These are phyloP conservation scores for Ophiodon elongatus DNA, from an alignment of 2,113 vertebrate species.

Conservation along the genomic window DNA sequence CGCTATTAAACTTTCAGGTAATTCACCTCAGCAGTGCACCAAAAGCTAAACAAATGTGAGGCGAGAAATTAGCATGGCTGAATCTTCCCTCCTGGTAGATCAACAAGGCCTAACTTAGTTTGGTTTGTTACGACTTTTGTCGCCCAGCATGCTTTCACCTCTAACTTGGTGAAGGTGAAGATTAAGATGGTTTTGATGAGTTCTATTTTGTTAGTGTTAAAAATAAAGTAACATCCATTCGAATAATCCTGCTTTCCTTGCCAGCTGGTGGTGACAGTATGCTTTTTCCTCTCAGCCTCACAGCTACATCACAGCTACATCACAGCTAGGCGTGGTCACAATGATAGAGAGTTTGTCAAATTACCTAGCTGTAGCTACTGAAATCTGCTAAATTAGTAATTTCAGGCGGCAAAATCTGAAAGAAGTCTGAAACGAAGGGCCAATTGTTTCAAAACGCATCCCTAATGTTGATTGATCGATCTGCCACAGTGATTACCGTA, in stretches of 20 bases:
- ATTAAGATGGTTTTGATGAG: background rate
- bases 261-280: background rate
- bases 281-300: too few relatives aligned
- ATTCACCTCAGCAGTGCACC: background rate
- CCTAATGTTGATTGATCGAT: background rate
- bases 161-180: background rate
- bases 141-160: background rate
- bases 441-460: too few relatives aligned
- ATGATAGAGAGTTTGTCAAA: too few relatives aligned
- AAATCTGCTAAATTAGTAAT: too few relatives aligned
- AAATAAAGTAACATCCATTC: background rate
- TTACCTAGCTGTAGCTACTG: too few relatives aligned
- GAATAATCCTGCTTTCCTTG: background rate
- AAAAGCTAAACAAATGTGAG: background rate
- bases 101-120: background rate
- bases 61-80: background rate
- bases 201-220: background rate
- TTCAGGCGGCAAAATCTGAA: too few relatives aligned
- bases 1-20: background rate
- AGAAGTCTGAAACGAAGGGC: too few relatives aligned
- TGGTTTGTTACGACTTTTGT: too few relatives aligned
- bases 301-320: too few relatives aligned
- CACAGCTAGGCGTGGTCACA: too few relatives aligned
- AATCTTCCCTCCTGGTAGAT: background rate
- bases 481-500: background rate